phyloP scores from a whole-genome alignment of 2,113 vertebrate species.

The Bubalus kerabau region DNA sequence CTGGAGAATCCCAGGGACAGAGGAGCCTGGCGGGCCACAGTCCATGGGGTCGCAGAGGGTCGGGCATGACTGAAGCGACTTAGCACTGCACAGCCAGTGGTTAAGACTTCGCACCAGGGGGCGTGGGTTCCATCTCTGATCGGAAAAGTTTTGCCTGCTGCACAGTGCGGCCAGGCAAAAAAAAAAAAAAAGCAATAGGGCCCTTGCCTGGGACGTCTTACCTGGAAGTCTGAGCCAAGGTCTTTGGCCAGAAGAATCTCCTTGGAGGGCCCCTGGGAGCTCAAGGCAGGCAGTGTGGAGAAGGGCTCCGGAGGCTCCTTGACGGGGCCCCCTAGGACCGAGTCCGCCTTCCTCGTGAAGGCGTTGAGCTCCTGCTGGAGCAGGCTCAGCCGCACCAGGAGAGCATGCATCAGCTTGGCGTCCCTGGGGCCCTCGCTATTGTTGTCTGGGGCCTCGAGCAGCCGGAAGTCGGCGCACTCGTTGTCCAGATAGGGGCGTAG shows the following conservation, averaged over 20 bases:
- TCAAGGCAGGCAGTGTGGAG: slow-evolving; percentile 63
- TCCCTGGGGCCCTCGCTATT: slow-evolving; percentile 83
- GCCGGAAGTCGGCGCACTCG: slow-evolving; percentile 81
- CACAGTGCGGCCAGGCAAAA: rapidly evolving
- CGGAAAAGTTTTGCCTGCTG: neutral
- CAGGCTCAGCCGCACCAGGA: slow-evolving; percentile 88
- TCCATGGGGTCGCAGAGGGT: neutral
- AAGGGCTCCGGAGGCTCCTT: slow-evolving; percentile 82
- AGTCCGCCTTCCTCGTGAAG: slow-evolving; percentile 89
- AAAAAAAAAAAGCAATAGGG: neutral
- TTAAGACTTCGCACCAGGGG: neutral
- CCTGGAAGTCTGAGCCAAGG: slow-evolving; percentile 84
- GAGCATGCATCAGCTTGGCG: slow-evolving; percentile 87
- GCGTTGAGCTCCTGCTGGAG: slow-evolving; percentile 91
- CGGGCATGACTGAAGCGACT: neutral
- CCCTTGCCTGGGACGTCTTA: slow-evolving; percentile 65
- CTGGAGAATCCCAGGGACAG: neutral
- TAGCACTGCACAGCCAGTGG: neutral
- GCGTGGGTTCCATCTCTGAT: neutral
- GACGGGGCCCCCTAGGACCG: slow-evolving; percentile 70
- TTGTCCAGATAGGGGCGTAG: slow-evolving; percentile 87
- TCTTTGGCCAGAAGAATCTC: slow-evolving; percentile 81
- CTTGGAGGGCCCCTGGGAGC: slow-evolving; percentile 76
- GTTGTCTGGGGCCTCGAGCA: slow-evolving; percentile 84
- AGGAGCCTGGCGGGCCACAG: neutral